Evolutionary conservation across 1,140 invertebrate species (phyloP).

Genomic region (Pseudomyrmex flavicornis): DNA sequence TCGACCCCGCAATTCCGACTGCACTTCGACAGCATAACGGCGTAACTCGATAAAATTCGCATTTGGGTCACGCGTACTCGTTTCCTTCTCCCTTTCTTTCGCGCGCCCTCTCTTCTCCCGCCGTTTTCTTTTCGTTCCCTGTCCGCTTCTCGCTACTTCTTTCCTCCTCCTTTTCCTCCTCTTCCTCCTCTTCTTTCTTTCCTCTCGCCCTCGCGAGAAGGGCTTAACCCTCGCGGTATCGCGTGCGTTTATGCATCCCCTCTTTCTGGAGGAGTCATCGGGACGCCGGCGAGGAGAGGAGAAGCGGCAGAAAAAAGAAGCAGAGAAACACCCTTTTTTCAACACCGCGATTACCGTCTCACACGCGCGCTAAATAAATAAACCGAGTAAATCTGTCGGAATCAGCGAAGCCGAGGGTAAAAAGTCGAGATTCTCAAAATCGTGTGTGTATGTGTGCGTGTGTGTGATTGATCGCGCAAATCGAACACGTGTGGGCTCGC

Average conservation of each 20-base stretch:
- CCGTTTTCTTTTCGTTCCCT: not conserved
- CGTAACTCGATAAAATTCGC: constrained; percentile 79
- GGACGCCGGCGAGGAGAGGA: not conserved
- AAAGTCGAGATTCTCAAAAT: not conserved
- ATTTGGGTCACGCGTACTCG: constrained; percentile 79
- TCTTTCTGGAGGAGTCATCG: constrained; percentile 1
- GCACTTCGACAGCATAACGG: constrained; percentile 77
- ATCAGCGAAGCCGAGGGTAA: not conserved
- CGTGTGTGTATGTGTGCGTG: too few relatives aligned
- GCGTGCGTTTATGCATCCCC: constrained; percentile 57
- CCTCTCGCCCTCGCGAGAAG: constrained; percentile 32
- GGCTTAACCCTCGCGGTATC: constrained; percentile 47
- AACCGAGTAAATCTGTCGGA: constrained; percentile 40
- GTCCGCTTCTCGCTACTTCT: constrained; percentile 21
- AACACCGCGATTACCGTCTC: constrained; percentile 22
- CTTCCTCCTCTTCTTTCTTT: not conserved
- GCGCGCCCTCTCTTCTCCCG: not conserved
- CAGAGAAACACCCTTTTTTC: constrained; percentile 5
- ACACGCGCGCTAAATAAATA: not conserved
- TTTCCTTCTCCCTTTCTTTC: not conserved
- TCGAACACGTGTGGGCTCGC: too few relatives aligned
- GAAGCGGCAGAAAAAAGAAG: constrained; percentile 15
- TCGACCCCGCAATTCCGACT: constrained; percentile 73
- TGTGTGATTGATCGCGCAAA: too few relatives aligned
- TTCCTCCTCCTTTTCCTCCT: not conserved